Conservation (phyloP, 2,888 invertebrate genomes). For the Podotricha telesiphe region DNA sequence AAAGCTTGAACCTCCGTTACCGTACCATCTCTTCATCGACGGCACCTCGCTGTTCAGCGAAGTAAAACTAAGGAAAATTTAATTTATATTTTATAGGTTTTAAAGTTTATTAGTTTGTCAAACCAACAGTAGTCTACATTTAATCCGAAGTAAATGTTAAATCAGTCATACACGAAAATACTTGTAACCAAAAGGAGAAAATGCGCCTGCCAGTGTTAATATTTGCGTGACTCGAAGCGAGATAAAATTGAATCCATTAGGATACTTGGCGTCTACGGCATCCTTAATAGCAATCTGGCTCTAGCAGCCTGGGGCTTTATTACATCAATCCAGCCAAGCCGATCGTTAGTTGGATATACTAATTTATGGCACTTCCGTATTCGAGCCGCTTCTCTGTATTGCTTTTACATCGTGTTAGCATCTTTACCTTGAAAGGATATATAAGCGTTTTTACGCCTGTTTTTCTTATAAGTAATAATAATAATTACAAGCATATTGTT, state of each 20-base stretch:
- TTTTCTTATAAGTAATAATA: slow-evolving; percentile 70
- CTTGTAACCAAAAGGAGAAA: slow-evolving; percentile 4
- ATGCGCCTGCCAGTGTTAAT: slow-evolving; percentile 9
- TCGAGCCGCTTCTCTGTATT: slow-evolving; percentile 73
- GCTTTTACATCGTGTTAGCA: slow-evolving; percentile 70
- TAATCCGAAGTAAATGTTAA: background rate
- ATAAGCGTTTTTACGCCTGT: slow-evolving; percentile 70
- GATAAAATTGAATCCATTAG: slow-evolving; percentile 37
- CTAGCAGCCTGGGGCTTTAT: slow-evolving; percentile 34
- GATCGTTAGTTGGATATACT: slow-evolving; percentile 61
- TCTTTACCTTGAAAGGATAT: slow-evolving; percentile 75
- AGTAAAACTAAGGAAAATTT: slow-evolving; percentile 34
- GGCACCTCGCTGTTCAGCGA: slow-evolving; percentile 30
- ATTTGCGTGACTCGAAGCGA: slow-evolving; percentile 33
- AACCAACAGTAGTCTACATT: background rate
- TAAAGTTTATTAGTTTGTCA: background rate
- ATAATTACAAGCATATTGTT: slow-evolving; percentile 71
- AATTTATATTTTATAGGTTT: background rate
- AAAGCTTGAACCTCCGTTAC: slow-evolving; percentile 50
- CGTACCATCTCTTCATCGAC: slow-evolving; percentile 31
- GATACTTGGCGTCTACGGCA: slow-evolving; percentile 22
- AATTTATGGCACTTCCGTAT: slow-evolving; percentile 71
- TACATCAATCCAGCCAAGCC: slow-evolving; percentile 48
- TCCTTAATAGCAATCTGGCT: slow-evolving; percentile 37
- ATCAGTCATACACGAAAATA: background rate